These are phyloP conservation scores for Echeneis naucrates DNA, from an alignment of 2,797 vertebrate species.

Conservation along the genomic window DNA sequence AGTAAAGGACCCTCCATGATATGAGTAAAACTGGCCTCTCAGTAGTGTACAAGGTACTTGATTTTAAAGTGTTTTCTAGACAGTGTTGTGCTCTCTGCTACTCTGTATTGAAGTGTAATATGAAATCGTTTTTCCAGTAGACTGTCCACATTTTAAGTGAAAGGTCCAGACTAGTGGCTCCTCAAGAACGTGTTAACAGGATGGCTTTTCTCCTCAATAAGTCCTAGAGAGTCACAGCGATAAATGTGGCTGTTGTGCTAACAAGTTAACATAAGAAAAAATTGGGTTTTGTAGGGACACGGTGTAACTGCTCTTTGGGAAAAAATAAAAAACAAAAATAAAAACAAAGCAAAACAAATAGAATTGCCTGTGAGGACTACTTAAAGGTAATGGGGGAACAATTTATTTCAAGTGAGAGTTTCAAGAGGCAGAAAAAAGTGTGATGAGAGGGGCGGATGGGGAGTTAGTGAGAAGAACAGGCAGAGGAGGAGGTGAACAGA, in stretches of 20 bases:
- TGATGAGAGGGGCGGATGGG: constrained; percentile 43
- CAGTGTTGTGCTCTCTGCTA: constrained; percentile 51
- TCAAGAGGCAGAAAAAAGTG: constrained; percentile 2
- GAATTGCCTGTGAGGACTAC: background rate
- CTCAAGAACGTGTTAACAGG: constrained; percentile 58
- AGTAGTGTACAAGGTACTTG: constrained; percentile 62
- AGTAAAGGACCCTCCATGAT: constrained; percentile 73
- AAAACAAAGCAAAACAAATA: too few species aligned
- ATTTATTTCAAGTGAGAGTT: constrained; percentile 30
- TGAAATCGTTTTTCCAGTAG: constrained; percentile 54
- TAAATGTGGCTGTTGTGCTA: constrained; percentile 58
- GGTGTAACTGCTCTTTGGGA: constrained; percentile 7
- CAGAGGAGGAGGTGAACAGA: constrained; percentile 54
- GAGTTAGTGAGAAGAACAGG: constrained; percentile 61
- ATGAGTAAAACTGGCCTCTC: constrained; percentile 61
- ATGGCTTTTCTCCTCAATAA: constrained; percentile 61
- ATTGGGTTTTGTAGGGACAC: background rate
- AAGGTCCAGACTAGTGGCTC: constrained; percentile 49
- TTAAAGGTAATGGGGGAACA: constrained; percentile 19
- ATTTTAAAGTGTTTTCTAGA: constrained; percentile 68
- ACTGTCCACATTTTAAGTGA: constrained; percentile 57
- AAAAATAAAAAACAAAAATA: too few species aligned
- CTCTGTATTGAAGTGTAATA: constrained; percentile 55
- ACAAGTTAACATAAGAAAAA: constrained; percentile 27
- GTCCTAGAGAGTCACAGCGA: constrained; percentile 57